phyloP scores from a whole-genome alignment of 2,888 invertebrate genomes.

The Hecatera dysodea region DNA sequence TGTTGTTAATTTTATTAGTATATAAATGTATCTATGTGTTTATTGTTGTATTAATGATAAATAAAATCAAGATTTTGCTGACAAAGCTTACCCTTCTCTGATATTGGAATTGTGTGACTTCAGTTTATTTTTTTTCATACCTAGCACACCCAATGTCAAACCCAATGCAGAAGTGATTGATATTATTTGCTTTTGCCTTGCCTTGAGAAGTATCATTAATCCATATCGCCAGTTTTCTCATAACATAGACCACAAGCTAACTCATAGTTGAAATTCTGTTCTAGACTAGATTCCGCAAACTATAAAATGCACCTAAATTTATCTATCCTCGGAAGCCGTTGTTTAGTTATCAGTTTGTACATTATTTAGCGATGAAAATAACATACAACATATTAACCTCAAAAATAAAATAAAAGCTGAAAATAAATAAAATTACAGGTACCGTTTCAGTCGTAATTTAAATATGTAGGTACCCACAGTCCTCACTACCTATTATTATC shows the following conservation, averaged over 20 bases:
- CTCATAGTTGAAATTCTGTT: constrained; percentile 73
- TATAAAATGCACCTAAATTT: constrained; percentile 75
- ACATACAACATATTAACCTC: not conserved
- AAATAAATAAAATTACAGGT: not conserved
- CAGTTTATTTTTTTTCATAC: too few species aligned
- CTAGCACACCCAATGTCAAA: not conserved
- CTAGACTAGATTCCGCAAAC: constrained; percentile 69
- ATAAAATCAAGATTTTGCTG: too few species aligned
- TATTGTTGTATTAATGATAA: too few species aligned
- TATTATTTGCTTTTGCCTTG: not conserved
- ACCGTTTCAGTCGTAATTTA: too few species aligned
- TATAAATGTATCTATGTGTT: too few species aligned
- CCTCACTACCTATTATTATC: too few species aligned
- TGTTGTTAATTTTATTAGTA: too few species aligned
- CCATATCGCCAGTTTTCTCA: constrained; percentile 9
- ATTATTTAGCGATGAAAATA: constrained; percentile 6
- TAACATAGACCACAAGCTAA: constrained; percentile 60
- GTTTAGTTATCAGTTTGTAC: constrained; percentile 43
- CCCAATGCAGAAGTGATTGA: not conserved
- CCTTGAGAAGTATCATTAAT: not conserved
- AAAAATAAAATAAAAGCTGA: not conserved
- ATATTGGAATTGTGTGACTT: too few species aligned
- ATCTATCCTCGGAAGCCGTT: constrained; percentile 59
- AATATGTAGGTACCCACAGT: too few species aligned
- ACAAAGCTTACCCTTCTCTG: too few species aligned